Evolutionary conservation across 2,888 invertebrate genomes (phyloP).

Genomic region (Nymphalis polychloros): DNA sequence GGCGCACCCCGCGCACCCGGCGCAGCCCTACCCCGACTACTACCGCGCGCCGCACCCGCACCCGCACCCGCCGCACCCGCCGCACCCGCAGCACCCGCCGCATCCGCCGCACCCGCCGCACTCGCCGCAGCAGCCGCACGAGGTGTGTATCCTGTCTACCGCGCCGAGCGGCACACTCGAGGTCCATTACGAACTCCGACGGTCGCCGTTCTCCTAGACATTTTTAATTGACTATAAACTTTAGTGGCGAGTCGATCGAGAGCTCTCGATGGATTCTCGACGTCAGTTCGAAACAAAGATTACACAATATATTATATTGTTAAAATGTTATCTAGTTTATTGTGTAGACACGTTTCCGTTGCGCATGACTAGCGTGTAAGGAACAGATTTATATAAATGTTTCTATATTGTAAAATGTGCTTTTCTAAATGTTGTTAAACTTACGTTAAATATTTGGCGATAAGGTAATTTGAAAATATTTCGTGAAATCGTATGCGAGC

Average conservation of each 20-base stretch:
- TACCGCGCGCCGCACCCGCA: conserved; percentile 67
- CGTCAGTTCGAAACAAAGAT: too few relatives aligned
- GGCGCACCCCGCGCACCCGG: conserved; percentile 58
- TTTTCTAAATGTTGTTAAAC: conserved; percentile 9
- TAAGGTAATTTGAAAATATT: too few relatives aligned
- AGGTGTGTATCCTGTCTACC: conserved; percentile 46
- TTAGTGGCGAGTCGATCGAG: too few relatives aligned
- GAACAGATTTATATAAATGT: conserved; percentile 24
- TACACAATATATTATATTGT: too few relatives aligned
- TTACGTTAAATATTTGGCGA: neutral
- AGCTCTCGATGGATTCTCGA: too few relatives aligned
- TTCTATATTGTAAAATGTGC: neutral
- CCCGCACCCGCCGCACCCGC: conserved; percentile 50
- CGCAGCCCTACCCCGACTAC: conserved; percentile 70
- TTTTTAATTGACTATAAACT: too few relatives aligned
- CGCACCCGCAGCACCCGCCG: conserved; percentile 50
- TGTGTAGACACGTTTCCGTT: neutral
- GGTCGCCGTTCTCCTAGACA: neutral
- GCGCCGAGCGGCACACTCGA: too few relatives aligned
- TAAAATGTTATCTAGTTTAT: too few relatives aligned
- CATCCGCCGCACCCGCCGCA: conserved; percentile 49
- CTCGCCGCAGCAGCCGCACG: conserved; percentile 56
- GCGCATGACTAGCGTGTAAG: conserved; percentile 60
- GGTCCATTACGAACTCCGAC: neutral
- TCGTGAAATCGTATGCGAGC: too few relatives aligned